Conservation (phyloP, 2,797 vertebrate species). For the Pseudocheirus occidentalis region DNA sequence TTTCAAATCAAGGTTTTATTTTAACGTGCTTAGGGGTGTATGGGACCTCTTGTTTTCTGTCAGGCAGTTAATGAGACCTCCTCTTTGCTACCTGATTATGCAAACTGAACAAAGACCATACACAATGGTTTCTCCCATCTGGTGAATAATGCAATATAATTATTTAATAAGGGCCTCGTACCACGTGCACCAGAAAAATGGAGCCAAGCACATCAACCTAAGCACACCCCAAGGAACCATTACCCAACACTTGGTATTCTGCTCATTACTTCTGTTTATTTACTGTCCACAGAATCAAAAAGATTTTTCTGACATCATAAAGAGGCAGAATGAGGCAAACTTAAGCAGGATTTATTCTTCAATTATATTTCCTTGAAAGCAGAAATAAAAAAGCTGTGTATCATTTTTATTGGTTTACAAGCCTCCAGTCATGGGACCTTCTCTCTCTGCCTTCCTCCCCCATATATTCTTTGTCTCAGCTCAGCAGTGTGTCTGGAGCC, state of each 20-base stretch:
- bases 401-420: constrained; percentile 69
- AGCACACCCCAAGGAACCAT: constrained; percentile 58
- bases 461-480: constrained; percentile 31
- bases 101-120: neutral
- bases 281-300: constrained; percentile 68
- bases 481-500: neutral
- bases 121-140: constrained; percentile 55
- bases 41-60: constrained; percentile 37
- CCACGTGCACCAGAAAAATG: constrained; percentile 26
- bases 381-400: constrained; percentile 53
- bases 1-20: constrained; percentile 43
- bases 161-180: constrained; percentile 62
- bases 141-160: constrained; percentile 51
- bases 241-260: constrained; percentile 72
- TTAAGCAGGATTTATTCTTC: constrained; percentile 70
- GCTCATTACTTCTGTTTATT: constrained; percentile 74
- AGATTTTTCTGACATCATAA: constrained; percentile 48
- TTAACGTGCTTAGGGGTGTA: constrained; percentile 42
- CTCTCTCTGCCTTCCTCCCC: neutral
- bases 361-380: constrained; percentile 70
- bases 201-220: constrained; percentile 58
- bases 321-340: constrained; percentile 59
- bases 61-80: constrained; percentile 36
- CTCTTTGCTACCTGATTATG: constrained; percentile 15
- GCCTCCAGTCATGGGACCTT: constrained; percentile 58